Base-by-base conservation (phyloP, 2,797 vertebrate species). In the Sebastes dallii region DNA sequence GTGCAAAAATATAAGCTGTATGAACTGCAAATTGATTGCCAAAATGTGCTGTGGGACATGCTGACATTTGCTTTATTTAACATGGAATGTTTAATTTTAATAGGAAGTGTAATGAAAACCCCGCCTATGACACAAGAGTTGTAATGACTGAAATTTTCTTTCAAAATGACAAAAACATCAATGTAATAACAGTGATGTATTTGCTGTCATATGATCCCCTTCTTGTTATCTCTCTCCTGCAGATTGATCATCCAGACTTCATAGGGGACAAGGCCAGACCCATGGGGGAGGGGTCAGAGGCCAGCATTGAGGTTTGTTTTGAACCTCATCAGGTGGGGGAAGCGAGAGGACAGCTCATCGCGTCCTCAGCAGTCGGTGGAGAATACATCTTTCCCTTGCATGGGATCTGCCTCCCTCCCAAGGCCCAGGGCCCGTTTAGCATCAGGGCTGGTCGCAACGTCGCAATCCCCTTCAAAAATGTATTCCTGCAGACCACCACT, bases 391-490 rank as follows among this genome's bases (percentile, higher is more conserved):
- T 98, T 83, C 97, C 96, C 0, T 93, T 98, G 54, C 81, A 90
- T 0, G 97, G 97, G 68, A 89, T 92, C 13, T 95, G 96, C 50
- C 82, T 93, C 3, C 90, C 92, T 0, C 97, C 97, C 18, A 96
- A 96, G 85, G 94, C 97, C 0, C 97, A 98, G 80, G 97, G 97
- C 1, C 97, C 96, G 2, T 94, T 97, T 65, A 70, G 69, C 71
- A 90, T 98, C 83, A 94, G 77, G 60, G 83, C 94, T 0, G 94
- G 97, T 0, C 81, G 78, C 85, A 96, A 9, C 70, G 14, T 94
- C 25, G 32, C 88, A 30, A 97, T 99, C 82, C 93, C 96, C 62
- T 98, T 98, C 92, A 98, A 97, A 85, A 99, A 98, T 0, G 25
- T 97, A 22, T 98, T 98, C 92, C 85, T 84, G 7, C 94, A 96